Conservation (phyloP, 1,140 invertebrate genomes). For the Hesperophylax magnus region DNA sequence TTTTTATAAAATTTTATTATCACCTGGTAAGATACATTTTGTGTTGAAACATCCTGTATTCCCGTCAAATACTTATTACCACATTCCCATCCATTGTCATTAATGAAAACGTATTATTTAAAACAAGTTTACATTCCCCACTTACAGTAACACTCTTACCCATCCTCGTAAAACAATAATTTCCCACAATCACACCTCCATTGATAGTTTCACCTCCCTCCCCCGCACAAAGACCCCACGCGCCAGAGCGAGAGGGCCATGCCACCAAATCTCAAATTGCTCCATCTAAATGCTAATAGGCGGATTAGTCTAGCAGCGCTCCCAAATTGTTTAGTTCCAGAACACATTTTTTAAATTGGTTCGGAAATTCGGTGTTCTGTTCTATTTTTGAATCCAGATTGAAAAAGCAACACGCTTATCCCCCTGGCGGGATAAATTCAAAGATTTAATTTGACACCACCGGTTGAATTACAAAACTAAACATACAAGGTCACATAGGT, state of each 20-base stretch:
- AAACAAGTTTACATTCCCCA: too few species aligned
- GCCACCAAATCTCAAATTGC: constrained; percentile 27
- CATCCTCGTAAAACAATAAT: constrained; percentile 31
- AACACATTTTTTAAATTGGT: constrained; percentile 37
- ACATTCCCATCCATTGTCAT: too few species aligned
- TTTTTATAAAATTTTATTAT: too few species aligned
- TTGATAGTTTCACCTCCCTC: not conserved
- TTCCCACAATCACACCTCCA: not conserved
- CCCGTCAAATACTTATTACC: too few species aligned
- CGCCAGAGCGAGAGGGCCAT: not conserved
- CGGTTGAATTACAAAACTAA: constrained; percentile 17
- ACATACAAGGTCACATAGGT: not conserved
- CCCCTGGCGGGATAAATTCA: not conserved
- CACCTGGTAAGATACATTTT: too few species aligned
- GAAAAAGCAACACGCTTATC: constrained; percentile 25
- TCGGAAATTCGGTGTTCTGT: constrained; percentile 3
- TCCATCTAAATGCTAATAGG: constrained; percentile 42
- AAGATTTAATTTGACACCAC: not conserved
- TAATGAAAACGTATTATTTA: too few species aligned
- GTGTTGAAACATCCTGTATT: too few species aligned
- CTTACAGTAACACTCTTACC: not conserved
- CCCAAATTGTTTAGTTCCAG: constrained; percentile 40
- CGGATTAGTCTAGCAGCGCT: constrained; percentile 29
- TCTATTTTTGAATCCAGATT: constrained; percentile 38
- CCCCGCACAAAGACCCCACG: not conserved